Evolutionary conservation across 2,113 vertebrate genomes (phyloP).

Genomic region (Myotis yumanensis): DNA sequence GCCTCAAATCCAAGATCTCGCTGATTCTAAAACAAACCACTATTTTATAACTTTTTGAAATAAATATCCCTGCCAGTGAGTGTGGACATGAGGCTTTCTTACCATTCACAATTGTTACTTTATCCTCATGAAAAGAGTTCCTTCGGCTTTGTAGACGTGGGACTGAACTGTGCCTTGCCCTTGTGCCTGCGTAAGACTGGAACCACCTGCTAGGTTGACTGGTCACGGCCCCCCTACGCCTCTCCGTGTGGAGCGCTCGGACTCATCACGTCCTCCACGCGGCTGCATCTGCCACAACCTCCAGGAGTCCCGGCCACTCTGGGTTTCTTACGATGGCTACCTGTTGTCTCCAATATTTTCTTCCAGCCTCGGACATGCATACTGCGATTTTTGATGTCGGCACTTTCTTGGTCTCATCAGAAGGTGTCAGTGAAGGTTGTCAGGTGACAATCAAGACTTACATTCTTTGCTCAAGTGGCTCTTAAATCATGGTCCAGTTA

Average conservation of each 20-base stretch:
- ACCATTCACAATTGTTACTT: neutral
- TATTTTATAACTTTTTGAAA: neutral
- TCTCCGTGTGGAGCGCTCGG: fast-evolving
- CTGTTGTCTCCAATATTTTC: neutral
- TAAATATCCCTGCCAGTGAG: neutral
- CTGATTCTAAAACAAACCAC: neutral
- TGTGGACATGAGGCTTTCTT: neutral
- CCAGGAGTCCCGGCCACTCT: fast-evolving
- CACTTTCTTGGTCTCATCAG: neutral
- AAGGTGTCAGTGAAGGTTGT: neutral
- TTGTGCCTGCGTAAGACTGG: neutral
- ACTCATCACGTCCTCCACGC: fast-evolving
- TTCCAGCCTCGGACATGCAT: neutral
- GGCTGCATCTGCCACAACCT: too few species aligned
- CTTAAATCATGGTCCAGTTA: neutral
- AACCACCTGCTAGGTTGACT: neutral
- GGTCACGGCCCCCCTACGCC: neutral
- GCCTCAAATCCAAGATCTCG: neutral
- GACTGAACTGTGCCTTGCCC: neutral
- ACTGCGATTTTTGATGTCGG: too few species aligned
- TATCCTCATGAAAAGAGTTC: neutral
- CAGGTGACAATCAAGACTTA: neutral
- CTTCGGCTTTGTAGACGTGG: neutral
- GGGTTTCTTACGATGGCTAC: neutral
- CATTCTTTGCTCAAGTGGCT: neutral